Percentiles rank a stretch among this genome's conserved stretches.
These are phyloP conservation scores for Lasius platythorax DNA, from an alignment of 2,888 invertebrate species.

Conservation along the genomic window DNA sequence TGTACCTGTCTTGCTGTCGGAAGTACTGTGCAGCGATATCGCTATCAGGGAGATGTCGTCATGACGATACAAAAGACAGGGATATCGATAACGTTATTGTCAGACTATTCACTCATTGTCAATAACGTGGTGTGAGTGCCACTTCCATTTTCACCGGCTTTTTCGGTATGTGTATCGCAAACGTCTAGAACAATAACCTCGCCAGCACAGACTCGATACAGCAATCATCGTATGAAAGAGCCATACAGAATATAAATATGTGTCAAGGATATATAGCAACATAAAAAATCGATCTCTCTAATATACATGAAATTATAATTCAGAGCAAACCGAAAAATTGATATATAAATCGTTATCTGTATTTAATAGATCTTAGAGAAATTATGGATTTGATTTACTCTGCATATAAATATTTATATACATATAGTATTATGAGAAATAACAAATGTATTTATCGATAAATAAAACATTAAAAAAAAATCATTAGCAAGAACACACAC, in stretches of 20 bases:
- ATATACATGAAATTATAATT: neutral
- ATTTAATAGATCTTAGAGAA: neutral
- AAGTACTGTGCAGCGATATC: conserved; percentile 30
- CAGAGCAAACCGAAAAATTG: neutral
- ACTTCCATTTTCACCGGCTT: conserved; percentile 45
- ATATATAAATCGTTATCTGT: neutral
- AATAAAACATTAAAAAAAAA: conserved; percentile 9
- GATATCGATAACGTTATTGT: conserved; percentile 49
- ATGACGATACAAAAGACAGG: conserved; percentile 49
- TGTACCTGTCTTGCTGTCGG: conserved; percentile 33
- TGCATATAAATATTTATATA: conserved; percentile 6
- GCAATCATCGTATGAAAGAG: neutral
- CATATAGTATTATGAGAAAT: conserved; percentile 11
- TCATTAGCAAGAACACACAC: neutral
- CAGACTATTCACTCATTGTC: conserved; percentile 15
- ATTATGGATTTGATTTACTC: neutral
- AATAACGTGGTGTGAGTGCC: conserved; percentile 29
- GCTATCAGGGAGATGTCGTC: conserved; percentile 29
- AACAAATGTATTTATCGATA: neutral
- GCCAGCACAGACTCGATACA: neutral
- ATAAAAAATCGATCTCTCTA: neutral
- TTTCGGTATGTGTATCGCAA: conserved; percentile 4
- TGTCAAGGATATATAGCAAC: neutral
- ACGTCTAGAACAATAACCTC: conserved; percentile 4
- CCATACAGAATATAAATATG: neutral